Evolutionary conservation across 2,888 invertebrate species (phyloP), one percentile per base, ranked within the genome.

Genomic region (Caenorhabditis sulstoni): DNA sequence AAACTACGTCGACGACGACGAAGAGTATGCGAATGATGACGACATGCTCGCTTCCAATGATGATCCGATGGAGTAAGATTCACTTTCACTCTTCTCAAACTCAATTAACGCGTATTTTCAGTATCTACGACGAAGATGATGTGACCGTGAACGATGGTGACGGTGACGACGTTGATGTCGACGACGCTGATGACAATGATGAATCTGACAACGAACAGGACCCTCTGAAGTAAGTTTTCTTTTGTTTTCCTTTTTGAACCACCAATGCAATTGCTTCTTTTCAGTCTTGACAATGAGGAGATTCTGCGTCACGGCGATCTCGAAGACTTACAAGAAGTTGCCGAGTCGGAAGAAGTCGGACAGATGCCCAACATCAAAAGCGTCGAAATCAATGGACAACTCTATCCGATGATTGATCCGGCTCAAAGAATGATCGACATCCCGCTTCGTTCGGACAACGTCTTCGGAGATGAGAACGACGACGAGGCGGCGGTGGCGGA

Each of bases 251-350:
- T 14, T 53, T 35, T 35, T 12, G 16, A 53, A 20, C 37, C 9
- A 12, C 39, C 16, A 55, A 14, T 45, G 45, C 4, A n/a, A 45
- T 45, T 16, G 45, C 16, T 14, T 57, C 22, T 41, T 41, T 58
- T 45, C 45, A 58, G 58, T 9, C 16, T 44, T 14, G 11, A 23
- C 45, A 29, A 58, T 7, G 45, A 59, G 7, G 12, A 47, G 14
- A 59, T 59, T 35, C 45, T 59, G 4, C 12, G 35, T 8, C 18
- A 47, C 9, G 59, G 47, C 8, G 5, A n/a, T 3, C 45, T 45
- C 4, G 59, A 59, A 47, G 59, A 59, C 14, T 2, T 22, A 3
- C 59, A 59, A 47, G 59, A 45, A 11, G 45, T 14, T 7, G 45
- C 59, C 1, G 9, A 45, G 11, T 16, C 45, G 11, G 22, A 9